phyloP scores from a whole-genome alignment of 1,140 invertebrate species.

The Musca vetustissima region DNA sequence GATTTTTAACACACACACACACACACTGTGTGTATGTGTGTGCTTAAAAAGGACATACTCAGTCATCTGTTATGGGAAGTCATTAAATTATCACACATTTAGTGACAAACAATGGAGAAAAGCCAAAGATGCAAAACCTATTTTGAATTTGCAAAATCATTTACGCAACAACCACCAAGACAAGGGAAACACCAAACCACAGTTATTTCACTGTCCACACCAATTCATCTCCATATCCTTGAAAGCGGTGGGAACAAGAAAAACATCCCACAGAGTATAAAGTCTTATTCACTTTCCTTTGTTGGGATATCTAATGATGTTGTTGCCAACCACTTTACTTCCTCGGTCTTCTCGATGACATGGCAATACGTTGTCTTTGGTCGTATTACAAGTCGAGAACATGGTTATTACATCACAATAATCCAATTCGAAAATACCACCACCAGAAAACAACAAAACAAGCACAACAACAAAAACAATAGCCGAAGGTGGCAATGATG shows the following conservation, averaged over 20 bases:
- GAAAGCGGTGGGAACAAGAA: no score
- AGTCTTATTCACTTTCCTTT: no score
- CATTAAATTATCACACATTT: slow-evolving; percentile 56
- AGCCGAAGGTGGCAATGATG: no score
- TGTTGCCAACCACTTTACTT: slow-evolving; percentile 8
- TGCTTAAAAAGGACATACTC: no score
- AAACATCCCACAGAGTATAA: no score
- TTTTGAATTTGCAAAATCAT: slow-evolving; percentile 23
- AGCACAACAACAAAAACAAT: not conserved
- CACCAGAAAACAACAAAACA: not conserved
- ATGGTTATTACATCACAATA: slow-evolving; percentile 55
- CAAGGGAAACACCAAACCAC: not conserved
- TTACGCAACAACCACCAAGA: no score
- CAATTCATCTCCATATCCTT: not conserved
- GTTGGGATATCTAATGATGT: no score
- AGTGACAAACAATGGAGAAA: slow-evolving; percentile 52
- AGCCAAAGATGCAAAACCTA: not conserved
- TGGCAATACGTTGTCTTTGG: slow-evolving; percentile 24
- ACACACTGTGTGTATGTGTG: no score
- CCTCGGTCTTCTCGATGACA: slow-evolving; percentile 14
- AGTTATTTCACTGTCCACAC: not conserved
- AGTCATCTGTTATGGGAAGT: slow-evolving; percentile 38
- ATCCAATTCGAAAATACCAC: not conserved
- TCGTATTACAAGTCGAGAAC: slow-evolving; percentile 55
- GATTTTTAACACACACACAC: no score